phyloP scores from a whole-genome alignment of 2,113 vertebrate species.

The Oceanites oceanicus region DNA sequence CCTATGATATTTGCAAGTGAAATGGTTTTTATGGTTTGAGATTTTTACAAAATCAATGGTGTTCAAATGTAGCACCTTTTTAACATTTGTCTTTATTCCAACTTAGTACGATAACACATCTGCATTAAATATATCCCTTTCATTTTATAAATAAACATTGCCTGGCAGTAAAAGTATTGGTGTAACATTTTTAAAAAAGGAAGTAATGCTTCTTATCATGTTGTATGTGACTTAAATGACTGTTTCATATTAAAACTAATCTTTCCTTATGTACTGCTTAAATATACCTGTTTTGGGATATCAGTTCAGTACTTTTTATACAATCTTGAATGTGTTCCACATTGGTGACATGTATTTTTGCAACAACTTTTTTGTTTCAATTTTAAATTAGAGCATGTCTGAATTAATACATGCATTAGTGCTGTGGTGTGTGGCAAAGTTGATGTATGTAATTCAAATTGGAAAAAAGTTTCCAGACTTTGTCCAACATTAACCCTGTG shows the following conservation, averaged over 20 bases:
- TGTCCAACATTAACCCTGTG: constrained; percentile 77
- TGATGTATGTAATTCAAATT: constrained; percentile 83
- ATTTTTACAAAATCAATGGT: constrained; percentile 37
- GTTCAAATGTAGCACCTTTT: constrained; percentile 46
- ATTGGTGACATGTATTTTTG: constrained; percentile 85
- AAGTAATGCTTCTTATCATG: constrained; percentile 77
- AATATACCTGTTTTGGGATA: constrained; percentile 81
- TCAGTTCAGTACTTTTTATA: constrained; percentile 83
- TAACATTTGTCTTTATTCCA: constrained; percentile 14
- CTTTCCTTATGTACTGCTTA: constrained; percentile 79
- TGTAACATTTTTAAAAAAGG: constrained; percentile 67
- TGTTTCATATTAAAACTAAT: constrained; percentile 84
- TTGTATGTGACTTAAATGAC: constrained; percentile 80
- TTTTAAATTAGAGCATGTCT: constrained; percentile 76
- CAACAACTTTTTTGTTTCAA: constrained; percentile 68
- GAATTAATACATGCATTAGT: constrained; percentile 77
- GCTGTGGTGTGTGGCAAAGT: constrained; percentile 78
- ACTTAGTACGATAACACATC: background rate
- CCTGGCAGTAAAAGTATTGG: constrained; percentile 70
- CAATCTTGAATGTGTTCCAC: constrained; percentile 80
- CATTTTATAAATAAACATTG: constrained; percentile 67
- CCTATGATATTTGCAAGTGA: background rate
- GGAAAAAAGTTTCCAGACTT: constrained; percentile 79
- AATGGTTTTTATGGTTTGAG: constrained; percentile 34
- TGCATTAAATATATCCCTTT: constrained; percentile 44